A percentile compares a stretch with the other conserved stretches of the same genome.
These are phyloP conservation scores for Sturnira hondurensis DNA, from an alignment of 2,113 vertebrate genomes.

Conservation along the genomic window DNA sequence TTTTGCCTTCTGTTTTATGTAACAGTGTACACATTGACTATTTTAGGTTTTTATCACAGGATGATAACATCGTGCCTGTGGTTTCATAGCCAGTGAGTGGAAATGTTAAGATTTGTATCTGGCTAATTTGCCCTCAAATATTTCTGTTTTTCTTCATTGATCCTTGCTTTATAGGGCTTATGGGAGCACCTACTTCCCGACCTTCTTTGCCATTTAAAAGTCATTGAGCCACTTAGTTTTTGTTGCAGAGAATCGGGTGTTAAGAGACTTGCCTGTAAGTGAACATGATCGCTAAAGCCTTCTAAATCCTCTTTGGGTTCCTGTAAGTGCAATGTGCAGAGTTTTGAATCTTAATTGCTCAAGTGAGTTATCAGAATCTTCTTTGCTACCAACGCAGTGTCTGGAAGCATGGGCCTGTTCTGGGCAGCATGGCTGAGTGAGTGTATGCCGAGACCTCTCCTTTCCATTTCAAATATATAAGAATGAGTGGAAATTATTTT, in stretches of 20 bases:
- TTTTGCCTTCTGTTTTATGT: neutral
- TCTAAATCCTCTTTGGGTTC: neutral
- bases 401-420: neutral
- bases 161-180: neutral
- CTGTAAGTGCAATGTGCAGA: neutral
- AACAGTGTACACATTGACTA: neutral
- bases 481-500: neutral
- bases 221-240: neutral
- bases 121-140: neutral
- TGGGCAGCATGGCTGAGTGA: neutral
- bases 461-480: neutral
- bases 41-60: neutral
- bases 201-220: neutral
- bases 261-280: neutral
- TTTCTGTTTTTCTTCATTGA: conserved; percentile 13
- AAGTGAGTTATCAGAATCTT: neutral
- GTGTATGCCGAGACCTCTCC: neutral
- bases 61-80: neutral
- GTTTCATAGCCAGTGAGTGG: neutral
- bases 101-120: neutral
- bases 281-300: neutral
- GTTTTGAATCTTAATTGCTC: neutral
- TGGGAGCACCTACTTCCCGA: neutral
- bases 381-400: neutral
- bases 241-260: neutral